Evolutionary conservation across 2,113 vertebrate species (phyloP), one percentile per base, ranked within the genome.

Genomic region (Haplochromis burtoni): DNA sequence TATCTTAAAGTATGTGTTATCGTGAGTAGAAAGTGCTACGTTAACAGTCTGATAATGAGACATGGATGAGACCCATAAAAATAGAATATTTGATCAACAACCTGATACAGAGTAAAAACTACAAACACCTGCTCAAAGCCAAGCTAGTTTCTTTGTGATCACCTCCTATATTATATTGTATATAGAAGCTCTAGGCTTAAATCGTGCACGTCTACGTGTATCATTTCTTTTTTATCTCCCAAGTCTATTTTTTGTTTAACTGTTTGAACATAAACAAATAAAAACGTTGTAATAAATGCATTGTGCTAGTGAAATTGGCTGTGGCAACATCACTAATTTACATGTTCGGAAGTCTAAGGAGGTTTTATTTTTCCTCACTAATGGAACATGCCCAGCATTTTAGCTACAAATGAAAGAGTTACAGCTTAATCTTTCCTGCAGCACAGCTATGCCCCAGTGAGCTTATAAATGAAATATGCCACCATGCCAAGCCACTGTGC

Each of bases 391-490:
- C 6, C 61, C 79, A n/a, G 86, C 73, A 47, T 83, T 89, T 91
- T 78, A 45, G 13, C 55, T 21, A 33, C 85, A 89, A 93, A 89
- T 57, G 35, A 26, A 86, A 81, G 86, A 87, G 87, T 90, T 84
- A 71, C 86, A 66, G 90, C 86, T 91, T 92, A 87, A 94, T 94
- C 90, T 91, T 81, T 84, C 93, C 92, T 87, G 88, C 84, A 93
- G 93, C 92, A 88, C 76, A 82, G 88, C 40, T 45, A 87, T 91
- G 89, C 94, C 93, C 87, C 84, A 81, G 92, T 83, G 90, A 94
- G 90, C 79, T 90, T 91, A 84, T 88, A 90, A 95, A 95, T 94
- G 90, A 94, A 95, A 95, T 93, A 88, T 88, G 93, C 90, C 92
- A 85, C 91, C 83, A 87, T 88, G 91, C 92, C 93, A 93, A 94